Base-by-base conservation (phyloP, 2,888 invertebrate genomes). In the Drosophila pseudotakahashii region DNA sequence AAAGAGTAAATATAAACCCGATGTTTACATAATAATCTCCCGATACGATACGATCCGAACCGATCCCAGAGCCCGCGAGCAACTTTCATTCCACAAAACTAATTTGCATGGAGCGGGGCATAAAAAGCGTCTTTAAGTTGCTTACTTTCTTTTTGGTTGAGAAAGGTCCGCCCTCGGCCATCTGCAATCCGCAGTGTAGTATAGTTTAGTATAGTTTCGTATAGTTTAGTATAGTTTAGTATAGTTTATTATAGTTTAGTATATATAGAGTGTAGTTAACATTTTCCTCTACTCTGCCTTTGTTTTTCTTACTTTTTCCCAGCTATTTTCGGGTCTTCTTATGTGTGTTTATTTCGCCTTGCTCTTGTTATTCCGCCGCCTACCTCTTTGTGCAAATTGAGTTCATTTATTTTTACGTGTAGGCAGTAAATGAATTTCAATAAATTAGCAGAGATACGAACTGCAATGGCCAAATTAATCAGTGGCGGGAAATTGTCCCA, bases 121-220 rank as follows among this genome's bases (percentile, higher is more conserved):
- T 41, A 51, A 50, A 62, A 45, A 42, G 30, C 6, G 26, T 47
- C 30, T 36, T 42, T n/a, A 41, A 16, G 47, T 66, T 73, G 53
- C 81, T 77, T 82, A 82, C 81, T 81, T 81, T 81, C 81, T 82
- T 81, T 81, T 82, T 36, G 55, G 75, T 81, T 81, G 83, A 70
- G 86, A 82, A 81, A 81, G 81, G 86, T 85, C 81, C 75, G 72
- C 59, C 59, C 47, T 50, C 61, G 14, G 61, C 47, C 32, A 39
- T 23, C 23, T 44, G 19, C 19, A 42, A 26, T 48, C 7, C 11
- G 2, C 6, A 10, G 9, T 26, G 7, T n/a, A n/a, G n/a, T n/a
- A n/a, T n/a, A n/a, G n/a, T n/a, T n/a, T 37, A 26, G 16, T 16
- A 30, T 42, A 39, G 7, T 5, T 11, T 5, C 11, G 9, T 11